phyloP scores from a whole-genome alignment of 2,888 invertebrate genomes.

The Prionchulus punctatus region DNA sequence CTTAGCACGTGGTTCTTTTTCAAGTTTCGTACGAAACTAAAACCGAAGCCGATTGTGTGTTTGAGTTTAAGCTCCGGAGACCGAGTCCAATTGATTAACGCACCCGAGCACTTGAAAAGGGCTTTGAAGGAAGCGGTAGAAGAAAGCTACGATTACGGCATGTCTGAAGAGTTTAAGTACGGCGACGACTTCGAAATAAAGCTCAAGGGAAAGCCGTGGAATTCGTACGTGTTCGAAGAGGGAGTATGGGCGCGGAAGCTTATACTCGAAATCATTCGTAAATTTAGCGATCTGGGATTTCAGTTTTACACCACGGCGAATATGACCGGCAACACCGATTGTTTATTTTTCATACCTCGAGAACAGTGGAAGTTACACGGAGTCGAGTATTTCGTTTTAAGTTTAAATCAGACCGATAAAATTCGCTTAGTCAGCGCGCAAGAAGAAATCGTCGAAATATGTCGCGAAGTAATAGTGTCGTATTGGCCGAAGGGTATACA shows the following conservation, averaged over 20 bases:
- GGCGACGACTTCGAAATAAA: conserved; percentile 9
- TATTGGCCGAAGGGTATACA: conserved; percentile 11
- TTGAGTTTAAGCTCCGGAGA: conserved; percentile 10
- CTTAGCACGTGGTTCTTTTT: conserved; percentile 13
- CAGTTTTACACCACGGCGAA: conserved; percentile 8
- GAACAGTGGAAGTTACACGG: background rate
- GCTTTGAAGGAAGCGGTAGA: background rate
- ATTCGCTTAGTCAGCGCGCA: conserved; percentile 8
- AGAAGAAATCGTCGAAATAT: background rate
- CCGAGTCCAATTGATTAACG: conserved; percentile 12
- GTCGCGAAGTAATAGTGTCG: background rate
- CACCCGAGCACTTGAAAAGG: background rate
- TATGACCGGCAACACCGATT: conserved; percentile 14
- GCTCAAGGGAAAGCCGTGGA: conserved; percentile 9
- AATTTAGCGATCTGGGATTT: conserved; percentile 7
- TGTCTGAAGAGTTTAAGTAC: background rate
- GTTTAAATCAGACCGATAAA: conserved; percentile 10
- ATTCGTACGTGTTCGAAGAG: conserved; percentile 4
- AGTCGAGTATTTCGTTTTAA: conserved; percentile 8
- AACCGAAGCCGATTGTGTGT: conserved; percentile 1
- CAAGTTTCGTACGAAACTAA: background rate
- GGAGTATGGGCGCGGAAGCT: conserved; percentile 8
- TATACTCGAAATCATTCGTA: conserved; percentile 11
- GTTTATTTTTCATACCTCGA: conserved; percentile 11
- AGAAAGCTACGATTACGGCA: background rate